phyloP scores from a whole-genome alignment of 2,888 invertebrate genomes.

The Sinotaia quadrata region DNA sequence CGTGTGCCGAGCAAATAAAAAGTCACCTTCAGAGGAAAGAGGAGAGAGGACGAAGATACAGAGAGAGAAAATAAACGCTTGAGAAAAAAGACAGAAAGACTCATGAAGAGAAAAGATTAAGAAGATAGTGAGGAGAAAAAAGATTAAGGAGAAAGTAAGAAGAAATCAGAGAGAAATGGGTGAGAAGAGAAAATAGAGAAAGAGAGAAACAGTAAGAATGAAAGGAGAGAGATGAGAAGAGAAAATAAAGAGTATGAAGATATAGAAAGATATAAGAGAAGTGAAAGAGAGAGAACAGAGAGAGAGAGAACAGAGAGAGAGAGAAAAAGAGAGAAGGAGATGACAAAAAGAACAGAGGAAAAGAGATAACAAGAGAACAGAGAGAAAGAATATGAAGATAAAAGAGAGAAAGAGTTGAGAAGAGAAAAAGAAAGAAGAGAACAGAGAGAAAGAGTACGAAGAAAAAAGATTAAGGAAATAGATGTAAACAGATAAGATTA shows the following conservation, averaged over 20 bases:
- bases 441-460: slow-evolving; percentile 3
- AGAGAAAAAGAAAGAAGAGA: background rate
- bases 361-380: background rate
- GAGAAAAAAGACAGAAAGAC: background rate
- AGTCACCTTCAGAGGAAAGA: no score
- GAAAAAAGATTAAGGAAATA: no score
- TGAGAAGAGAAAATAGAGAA: background rate
- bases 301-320: background rate
- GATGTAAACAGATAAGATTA: no score
- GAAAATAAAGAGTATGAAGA: background rate
- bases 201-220: background rate
- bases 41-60: background rate
- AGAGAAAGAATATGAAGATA: background rate
- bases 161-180: background rate
- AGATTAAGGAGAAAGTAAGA: slow-evolving; percentile 1
- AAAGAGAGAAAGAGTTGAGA: background rate
- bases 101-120: no score
- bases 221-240: background rate
- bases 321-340: background rate
- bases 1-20: no score
- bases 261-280: background rate
- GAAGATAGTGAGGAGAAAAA: no score
- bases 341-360: background rate
- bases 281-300: background rate
- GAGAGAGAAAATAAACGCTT: no score